Evolutionary conservation across 2,888 invertebrate species (phyloP), one percentile per base, ranked within the genome.

Genomic region (Eumacrocentrus americanus): DNA sequence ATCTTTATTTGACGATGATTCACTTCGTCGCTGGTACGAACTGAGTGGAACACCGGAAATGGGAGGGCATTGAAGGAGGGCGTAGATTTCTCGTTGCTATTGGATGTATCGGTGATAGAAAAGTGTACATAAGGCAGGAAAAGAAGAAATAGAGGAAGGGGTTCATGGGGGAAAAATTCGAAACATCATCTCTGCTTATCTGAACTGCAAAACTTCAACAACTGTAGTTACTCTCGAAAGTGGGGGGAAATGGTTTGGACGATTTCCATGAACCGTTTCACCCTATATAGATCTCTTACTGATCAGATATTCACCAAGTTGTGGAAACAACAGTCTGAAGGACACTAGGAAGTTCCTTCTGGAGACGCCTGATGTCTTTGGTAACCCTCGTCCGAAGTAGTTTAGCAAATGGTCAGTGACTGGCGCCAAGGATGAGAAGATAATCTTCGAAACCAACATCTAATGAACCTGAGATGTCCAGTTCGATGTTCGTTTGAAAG

Each of bases 351-450:
- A 14, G 14, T 12, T 7, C 3, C 3, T 14, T 14, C 40, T 38
- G 22, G 20, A 23, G 38, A 38, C 38, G 22, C n/a, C 16, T 12
- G 22, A 9, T 5, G n/a, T 35, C 35, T 29, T 50, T 35, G 34
- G 3, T 20, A 52, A 37, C 38, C 52, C 40, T 52, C 38, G 60
- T 65, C 61, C 61, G 42, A 25, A 61, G 65, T 60, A 63, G 59
- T 63, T 63, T 65, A 63, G 61, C 63, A 51, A 61, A 65, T 59
- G 61, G 61, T 65, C 59, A 59, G 52, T 55, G 42, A 60, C 59
- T 61, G 57, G 34, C 47, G 59, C 44, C 22, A 58, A 46, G 58
- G n/a, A 34, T 25, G 34, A 48, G 12, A 38, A 56, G 12, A 60
- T 56, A 46, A 59, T 63, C 56, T 46, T 57, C 46, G 53, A 63